Evolutionary conservation across 2,113 vertebrate species (phyloP).

Genomic region (Eublepharis macularius): DNA sequence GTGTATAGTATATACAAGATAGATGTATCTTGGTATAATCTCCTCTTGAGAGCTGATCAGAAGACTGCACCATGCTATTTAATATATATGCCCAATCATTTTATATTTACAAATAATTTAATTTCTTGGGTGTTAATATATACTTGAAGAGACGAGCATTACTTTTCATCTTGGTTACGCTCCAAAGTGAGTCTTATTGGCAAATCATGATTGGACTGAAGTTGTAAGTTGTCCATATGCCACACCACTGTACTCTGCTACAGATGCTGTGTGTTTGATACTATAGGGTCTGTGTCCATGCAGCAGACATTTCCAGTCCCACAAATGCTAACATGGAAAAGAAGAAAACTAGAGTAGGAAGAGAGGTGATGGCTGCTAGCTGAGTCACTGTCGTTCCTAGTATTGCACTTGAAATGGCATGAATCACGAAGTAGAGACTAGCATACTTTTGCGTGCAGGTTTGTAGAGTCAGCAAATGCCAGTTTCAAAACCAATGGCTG

Average conservation of each 20-base stretch:
- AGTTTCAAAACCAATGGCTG: no score
- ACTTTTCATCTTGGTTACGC: background rate
- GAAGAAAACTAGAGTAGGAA: no score
- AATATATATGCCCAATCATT: background rate
- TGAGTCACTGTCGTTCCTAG: no score
- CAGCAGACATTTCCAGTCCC: background rate
- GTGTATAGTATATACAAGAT: conserved; percentile 21
- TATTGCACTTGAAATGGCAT: no score
- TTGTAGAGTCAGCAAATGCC: no score
- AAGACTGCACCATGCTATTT: background rate
- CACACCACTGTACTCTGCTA: background rate
- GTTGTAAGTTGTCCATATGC: background rate
- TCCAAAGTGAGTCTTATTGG: background rate
- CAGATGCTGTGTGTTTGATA: background rate
- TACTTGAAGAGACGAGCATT: background rate
- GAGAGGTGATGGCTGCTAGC: no score
- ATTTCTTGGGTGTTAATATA: background rate
- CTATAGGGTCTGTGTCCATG: background rate
- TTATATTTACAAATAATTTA: background rate
- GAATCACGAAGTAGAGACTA: no score
- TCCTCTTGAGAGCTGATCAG: background rate
- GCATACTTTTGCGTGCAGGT: no score
- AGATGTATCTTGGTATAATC: conserved; percentile 31
- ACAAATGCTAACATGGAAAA: background rate
- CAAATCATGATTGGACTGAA: background rate